Evolutionary conservation across 2,113 vertebrate genomes (phyloP).

Genomic region (Eclectus roratus): DNA sequence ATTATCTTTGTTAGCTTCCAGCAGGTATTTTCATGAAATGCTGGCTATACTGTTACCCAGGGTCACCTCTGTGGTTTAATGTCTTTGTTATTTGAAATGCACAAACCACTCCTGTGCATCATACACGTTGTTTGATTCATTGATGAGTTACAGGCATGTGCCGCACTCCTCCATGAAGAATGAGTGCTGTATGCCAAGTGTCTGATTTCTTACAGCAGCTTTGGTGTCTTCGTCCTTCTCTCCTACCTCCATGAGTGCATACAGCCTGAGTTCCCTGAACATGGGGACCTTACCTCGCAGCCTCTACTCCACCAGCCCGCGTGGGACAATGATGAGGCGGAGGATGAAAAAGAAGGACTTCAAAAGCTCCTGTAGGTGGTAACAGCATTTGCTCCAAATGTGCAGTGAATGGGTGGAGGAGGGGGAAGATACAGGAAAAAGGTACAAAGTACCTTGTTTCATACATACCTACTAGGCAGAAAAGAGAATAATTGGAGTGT

Average conservation of each 20-base stretch:
- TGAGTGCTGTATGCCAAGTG: conserved; percentile 65
- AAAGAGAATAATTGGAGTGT: background rate
- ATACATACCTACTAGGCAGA: background rate
- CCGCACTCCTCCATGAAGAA: background rate
- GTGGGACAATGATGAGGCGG: conserved; percentile 94
- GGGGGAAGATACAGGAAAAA: conserved; percentile 4
- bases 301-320: conserved; percentile 94
- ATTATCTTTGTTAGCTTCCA: background rate
- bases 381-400: conserved; percentile 39
- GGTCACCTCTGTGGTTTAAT: background rate
- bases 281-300: conserved; percentile 94
- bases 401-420: conserved; percentile 33
- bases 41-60: background rate
- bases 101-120: background rate
- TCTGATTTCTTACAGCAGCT: conserved; percentile 81
- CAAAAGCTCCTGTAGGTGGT: conserved; percentile 93
- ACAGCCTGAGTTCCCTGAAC: conserved; percentile 97
- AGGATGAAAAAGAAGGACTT: conserved; percentile 98
- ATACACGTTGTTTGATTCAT: conserved; percentile 7
- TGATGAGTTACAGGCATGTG: conserved; percentile 28
- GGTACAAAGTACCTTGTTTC: background rate
- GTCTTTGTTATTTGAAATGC: background rate
- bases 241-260: conserved; percentile 97
- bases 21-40: background rate
- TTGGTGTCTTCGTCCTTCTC: conserved; percentile 94